phyloP scores from a whole-genome alignment of 2,797 vertebrate species.

The Pangasius macronema region DNA sequence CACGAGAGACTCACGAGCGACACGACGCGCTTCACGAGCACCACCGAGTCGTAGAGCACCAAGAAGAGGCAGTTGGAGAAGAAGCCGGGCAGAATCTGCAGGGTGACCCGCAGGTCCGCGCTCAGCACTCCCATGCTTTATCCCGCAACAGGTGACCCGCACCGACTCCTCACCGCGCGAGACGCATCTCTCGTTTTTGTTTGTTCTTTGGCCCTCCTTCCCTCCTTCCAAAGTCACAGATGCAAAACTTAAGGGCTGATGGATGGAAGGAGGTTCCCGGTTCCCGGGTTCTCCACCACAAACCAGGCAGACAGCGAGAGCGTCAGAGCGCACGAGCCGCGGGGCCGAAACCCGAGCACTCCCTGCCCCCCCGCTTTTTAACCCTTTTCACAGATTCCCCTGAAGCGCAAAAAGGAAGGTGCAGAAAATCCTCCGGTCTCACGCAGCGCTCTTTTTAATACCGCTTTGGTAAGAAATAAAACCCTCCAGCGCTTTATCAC shows the following conservation, averaged over 20 bases:
- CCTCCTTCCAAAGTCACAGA: neutral
- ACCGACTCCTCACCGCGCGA: neutral
- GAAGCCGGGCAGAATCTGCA: conserved; percentile 95
- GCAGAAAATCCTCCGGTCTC: neutral
- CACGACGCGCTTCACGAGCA: conserved; percentile 90
- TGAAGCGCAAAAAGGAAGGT: neutral
- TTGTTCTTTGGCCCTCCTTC: neutral
- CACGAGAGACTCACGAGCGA: conserved; percentile 84
- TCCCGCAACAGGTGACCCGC: conserved; percentile 35
- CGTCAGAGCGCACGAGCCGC: conserved; percentile 1
- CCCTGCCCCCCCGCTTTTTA: conserved; percentile 13
- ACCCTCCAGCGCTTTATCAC: neutral
- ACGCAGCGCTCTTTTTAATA: neutral
- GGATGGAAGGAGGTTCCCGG: conserved; percentile 19
- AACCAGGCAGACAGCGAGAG: neutral
- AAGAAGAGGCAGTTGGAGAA: conserved; percentile 98
- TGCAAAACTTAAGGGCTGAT: neutral
- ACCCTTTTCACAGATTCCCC: neutral
- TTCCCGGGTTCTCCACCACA: conserved; percentile 1
- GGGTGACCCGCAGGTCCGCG: conserved; percentile 90
- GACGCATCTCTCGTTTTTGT: neutral
- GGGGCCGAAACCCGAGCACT: conserved; percentile 24
- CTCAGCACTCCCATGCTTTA: conserved; percentile 86
- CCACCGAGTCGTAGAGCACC: conserved; percentile 94
- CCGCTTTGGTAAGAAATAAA: too few species aligned